Conservation (phyloP, 2,888 invertebrate genomes). For the Heliconius sara region DNA sequence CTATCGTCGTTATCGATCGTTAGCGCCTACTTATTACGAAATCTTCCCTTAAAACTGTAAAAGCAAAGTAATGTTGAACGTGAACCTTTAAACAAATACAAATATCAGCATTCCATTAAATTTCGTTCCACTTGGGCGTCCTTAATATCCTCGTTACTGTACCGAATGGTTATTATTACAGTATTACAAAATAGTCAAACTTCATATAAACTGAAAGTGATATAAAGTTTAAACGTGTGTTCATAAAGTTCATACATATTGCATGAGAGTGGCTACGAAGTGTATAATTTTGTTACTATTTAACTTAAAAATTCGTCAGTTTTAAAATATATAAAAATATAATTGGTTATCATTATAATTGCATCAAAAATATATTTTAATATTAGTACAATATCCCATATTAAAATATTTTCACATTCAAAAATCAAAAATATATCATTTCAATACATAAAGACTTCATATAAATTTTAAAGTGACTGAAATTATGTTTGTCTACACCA, state of each 20-base stretch:
- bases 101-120: neutral
- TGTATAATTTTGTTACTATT: neutral
- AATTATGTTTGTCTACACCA: constrained; percentile 27
- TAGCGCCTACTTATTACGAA: neutral
- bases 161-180: neutral
- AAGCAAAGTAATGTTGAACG: neutral
- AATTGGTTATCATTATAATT: neutral
- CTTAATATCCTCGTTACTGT: neutral
- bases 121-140: neutral
- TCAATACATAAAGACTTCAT: neutral
- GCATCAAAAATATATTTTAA: neutral
- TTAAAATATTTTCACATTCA: neutral
- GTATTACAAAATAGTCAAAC: constrained; percentile 4
- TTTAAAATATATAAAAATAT: neutral
- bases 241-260: neutral
- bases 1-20: no score
- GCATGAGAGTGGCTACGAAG: neutral
- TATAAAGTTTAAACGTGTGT: neutral
- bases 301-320: neutral
- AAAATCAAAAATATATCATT: neutral
- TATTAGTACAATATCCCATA: neutral
- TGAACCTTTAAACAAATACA: neutral
- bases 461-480: constrained; percentile 17
- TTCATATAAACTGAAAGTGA: constrained; percentile 5
- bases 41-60: neutral